phyloP scores from a whole-genome alignment of 2,113 vertebrate genomes.

The Malurus alboscapulatus region DNA sequence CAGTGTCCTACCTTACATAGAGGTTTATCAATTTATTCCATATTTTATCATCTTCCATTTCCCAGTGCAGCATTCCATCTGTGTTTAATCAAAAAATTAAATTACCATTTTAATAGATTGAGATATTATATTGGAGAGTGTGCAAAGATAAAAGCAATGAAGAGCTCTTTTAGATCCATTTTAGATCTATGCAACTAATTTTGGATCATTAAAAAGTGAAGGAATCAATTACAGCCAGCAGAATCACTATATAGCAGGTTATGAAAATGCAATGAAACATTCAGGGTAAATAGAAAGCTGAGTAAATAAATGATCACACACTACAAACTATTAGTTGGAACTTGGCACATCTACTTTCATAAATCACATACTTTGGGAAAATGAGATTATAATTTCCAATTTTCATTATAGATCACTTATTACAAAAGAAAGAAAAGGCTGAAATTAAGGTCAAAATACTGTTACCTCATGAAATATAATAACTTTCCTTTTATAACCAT shows the following conservation, averaged over 20 bases:
- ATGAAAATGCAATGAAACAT: not conserved
- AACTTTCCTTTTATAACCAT: not conserved
- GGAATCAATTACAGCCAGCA: not conserved
- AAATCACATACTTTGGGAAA: not conserved
- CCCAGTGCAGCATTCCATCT: not conserved
- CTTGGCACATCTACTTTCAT: not conserved
- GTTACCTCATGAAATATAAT: not conserved
- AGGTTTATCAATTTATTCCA: not conserved
- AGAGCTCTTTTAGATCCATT: conserved; percentile 1
- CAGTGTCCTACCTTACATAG: not conserved
- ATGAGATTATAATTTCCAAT: not conserved
- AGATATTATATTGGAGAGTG: not conserved
- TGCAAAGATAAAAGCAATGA: conserved; percentile 7
- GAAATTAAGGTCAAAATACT: not conserved
- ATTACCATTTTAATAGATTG: conserved; percentile 34
- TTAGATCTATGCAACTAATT: conserved; percentile 6
- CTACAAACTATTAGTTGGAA: not conserved
- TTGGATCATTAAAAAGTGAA: conserved; percentile 17
- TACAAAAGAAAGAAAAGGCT: not conserved
- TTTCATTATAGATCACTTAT: not conserved
- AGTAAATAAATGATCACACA: not conserved
- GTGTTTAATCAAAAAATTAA: conserved; percentile 32
- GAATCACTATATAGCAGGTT: not conserved
- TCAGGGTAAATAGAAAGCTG: not conserved
- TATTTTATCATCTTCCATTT: not conserved